Evolutionary conservation across 2,113 vertebrate species (phyloP).

Genomic region (Propithecus coquereli): DNA sequence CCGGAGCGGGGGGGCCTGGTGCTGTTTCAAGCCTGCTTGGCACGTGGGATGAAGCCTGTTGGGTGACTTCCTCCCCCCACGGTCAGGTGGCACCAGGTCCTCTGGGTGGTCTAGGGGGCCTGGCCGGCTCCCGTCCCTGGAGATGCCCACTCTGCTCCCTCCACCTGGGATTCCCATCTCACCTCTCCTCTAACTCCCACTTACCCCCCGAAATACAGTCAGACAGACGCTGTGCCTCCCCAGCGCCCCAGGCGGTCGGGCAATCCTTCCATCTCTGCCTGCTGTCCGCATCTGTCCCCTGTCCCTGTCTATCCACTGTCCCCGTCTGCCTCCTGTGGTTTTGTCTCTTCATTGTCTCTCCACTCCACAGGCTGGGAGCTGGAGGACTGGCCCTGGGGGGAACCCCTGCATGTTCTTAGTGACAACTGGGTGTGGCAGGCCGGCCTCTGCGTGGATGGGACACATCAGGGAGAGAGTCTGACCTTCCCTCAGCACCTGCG

Average conservation of each 20-base stretch:
- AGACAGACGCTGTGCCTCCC: neutral
- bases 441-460: fast-evolving
- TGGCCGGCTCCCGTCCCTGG: neutral
- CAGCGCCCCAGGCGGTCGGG: fast-evolving
- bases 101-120: fast-evolving
- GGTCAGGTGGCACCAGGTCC: fast-evolving
- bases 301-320: fast-evolving
- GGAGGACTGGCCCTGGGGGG: neutral
- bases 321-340: fast-evolving
- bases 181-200: fast-evolving
- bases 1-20: no score
- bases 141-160: neutral
- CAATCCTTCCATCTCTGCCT: fast-evolving
- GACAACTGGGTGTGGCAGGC: fast-evolving
- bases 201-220: neutral
- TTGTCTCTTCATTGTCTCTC: neutral
- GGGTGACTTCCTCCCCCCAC: fast-evolving
- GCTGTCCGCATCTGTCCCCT: fast-evolving
- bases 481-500: fast-evolving
- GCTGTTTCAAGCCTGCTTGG: neutral
- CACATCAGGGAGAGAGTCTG: neutral
- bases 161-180: fast-evolving
- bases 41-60: fast-evolving
- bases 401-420: no score
- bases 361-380: no score